Evolutionary conservation across 35 echinoderm and acorn worm species (phyloP).

Genomic region (Ophioderma brevispina): DNA sequence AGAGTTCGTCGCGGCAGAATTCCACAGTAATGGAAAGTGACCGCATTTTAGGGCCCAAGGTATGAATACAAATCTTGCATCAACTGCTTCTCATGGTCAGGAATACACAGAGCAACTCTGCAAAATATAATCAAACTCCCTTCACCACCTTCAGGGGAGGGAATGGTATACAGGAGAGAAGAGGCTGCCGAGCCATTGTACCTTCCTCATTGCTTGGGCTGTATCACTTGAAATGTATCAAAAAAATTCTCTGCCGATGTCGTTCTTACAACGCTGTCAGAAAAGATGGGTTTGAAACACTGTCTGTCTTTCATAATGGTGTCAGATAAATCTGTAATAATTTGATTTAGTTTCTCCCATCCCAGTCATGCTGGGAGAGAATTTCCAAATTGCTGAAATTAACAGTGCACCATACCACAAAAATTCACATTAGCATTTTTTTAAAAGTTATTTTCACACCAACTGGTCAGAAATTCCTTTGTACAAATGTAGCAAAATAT

Average conservation of each 20-base stretch:
- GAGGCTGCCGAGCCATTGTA: neutral
- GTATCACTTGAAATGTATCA: neutral
- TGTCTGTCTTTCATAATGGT: neutral
- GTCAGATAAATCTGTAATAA: neutral
- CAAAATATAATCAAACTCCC: neutral
- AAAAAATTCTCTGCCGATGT: neutral
- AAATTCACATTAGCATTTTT: neutral
- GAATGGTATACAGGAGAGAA: neutral
- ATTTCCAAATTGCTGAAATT: slow-evolving; percentile 1
- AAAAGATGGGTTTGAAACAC: neutral
- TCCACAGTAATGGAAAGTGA: neutral
- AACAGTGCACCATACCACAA: neutral
- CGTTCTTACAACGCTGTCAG: neutral
- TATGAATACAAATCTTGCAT: neutral
- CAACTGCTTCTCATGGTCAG: neutral
- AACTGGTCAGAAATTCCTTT: neutral
- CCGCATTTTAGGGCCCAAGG: neutral
- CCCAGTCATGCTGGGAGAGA: neutral
- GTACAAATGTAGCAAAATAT: neutral
- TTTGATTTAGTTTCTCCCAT: neutral
- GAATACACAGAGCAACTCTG: neutral
- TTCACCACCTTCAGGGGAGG: neutral
- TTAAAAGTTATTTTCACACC: neutral
- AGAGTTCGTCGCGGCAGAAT: neutral
- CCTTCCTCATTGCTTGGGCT: neutral